Conservation (phyloP, 2,888 invertebrate species). For the Blastobasis adustella region DNA sequence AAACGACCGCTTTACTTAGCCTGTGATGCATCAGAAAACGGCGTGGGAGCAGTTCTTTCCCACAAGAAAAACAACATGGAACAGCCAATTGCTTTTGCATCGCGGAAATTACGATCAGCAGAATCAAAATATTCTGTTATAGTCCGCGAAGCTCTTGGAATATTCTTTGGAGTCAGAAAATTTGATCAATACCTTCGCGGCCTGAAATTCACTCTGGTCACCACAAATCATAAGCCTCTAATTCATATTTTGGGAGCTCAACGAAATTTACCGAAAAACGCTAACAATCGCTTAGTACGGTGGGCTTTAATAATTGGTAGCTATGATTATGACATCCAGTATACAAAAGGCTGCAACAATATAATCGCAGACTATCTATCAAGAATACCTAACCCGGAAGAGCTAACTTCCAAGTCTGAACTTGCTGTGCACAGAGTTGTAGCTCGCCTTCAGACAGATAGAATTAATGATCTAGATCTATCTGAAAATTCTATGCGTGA, state of each 20-base stretch:
- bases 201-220: slow-evolving; percentile 4
- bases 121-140: slow-evolving; percentile 10
- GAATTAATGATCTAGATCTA: not conserved
- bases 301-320: slow-evolving; percentile 1
- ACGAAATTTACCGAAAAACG: slow-evolving; percentile 7
- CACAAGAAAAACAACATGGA: slow-evolving; percentile 2
- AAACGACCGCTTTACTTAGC: slow-evolving; percentile 3
- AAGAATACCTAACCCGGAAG: not conserved
- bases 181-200: slow-evolving; percentile 7
- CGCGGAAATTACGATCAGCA: slow-evolving; percentile 3
- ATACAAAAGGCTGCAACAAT: not conserved
- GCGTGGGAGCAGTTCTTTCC: slow-evolving; percentile 3
- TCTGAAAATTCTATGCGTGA: not conserved
- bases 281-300: slow-evolving; percentile 6
- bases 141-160: slow-evolving; percentile 7
- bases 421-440: not conserved
- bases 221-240: slow-evolving; percentile 8
- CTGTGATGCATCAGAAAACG: slow-evolving; percentile 5
- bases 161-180: slow-evolving; percentile 11
- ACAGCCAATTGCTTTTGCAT: slow-evolving; percentile 6
- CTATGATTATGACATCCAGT: not conserved
- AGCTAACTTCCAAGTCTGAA: not conserved
- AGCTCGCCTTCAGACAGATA: slow-evolving; percentile 1
- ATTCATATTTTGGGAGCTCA: slow-evolving; percentile 7
- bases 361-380: slow-evolving; percentile 1